Evolutionary conservation across 2,888 invertebrate genomes (phyloP).

Genomic region (Digitonthophagus gazella): DNA sequence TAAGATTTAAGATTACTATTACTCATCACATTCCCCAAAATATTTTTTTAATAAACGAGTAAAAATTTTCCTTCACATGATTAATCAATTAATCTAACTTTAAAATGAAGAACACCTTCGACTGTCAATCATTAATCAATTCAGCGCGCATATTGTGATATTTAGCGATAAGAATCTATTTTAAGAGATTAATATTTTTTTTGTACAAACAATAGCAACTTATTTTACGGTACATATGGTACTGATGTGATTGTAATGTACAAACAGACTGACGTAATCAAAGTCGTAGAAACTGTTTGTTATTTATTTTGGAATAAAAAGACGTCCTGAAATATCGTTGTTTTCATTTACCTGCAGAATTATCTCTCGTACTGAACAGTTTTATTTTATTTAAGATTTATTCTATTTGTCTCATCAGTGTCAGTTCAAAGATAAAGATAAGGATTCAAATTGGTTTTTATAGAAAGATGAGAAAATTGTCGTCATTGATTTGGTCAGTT

Average conservation of each 20-base stretch:
- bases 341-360: neutral
- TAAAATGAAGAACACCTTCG: neutral
- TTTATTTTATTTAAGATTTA: too few relatives aligned
- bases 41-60: too few relatives aligned
- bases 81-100: neutral
- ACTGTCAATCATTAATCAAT: neutral
- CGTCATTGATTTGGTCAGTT: too few relatives aligned
- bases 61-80: too few relatives aligned
- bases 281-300: neutral
- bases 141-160: neutral
- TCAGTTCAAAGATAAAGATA: too few relatives aligned
- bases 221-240: neutral
- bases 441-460: too few relatives aligned
- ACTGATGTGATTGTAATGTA: too few relatives aligned
- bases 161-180: neutral
- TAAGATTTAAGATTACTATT: too few relatives aligned
- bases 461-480: too few relatives aligned
- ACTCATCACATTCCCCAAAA: too few relatives aligned
- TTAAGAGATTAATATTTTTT: neutral
- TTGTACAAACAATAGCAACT: neutral
- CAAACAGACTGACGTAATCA: neutral
- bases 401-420: too few relatives aligned
- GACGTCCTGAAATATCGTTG: neutral
- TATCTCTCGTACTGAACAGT: too few relatives aligned
- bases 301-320: slow-evolving; percentile 1